Percentiles rank a stretch among this genome's conserved stretches.
These are phyloP conservation scores for Epiperipatus broadwayi DNA, from an alignment of 2,888 invertebrate species.

Conservation along the genomic window DNA sequence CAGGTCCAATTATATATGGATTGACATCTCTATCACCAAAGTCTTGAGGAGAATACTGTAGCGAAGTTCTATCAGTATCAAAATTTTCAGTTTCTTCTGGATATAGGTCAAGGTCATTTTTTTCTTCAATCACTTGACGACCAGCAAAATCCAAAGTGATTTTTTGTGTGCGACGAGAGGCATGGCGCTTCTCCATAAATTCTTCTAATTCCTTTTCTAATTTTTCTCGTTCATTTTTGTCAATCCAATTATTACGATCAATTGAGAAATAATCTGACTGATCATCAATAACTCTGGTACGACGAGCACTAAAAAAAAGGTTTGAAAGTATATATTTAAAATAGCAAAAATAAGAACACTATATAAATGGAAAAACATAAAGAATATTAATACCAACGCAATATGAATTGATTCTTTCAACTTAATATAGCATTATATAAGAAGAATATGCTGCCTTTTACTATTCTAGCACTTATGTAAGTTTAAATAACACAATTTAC, in stretches of 20 bases:
- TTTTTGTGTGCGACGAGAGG: conserved; percentile 44
- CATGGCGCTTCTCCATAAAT: conserved; percentile 47
- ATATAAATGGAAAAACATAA: background rate
- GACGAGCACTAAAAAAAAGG: conserved; percentile 38
- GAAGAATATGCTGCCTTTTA: no score
- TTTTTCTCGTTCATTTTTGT: conserved; percentile 44
- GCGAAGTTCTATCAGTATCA: no score
- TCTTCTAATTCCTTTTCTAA: conserved; percentile 31
- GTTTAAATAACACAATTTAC: no score
- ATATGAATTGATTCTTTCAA: no score
- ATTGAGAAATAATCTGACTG: conserved; percentile 73
- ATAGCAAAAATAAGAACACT: conserved; percentile 16
- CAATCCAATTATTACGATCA: conserved; percentile 61
- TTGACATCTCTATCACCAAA: no score
- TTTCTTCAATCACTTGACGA: conserved; percentile 34
- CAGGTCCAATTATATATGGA: no score
- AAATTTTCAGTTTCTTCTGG: no score
- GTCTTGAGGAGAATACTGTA: no score
- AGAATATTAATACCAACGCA: background rate
- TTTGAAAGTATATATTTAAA: no score
- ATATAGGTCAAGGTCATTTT: no score
- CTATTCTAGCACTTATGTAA: no score
- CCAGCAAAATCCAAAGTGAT: conserved; percentile 59
- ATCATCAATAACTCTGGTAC: conserved; percentile 66
- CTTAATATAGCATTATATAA: no score